phyloP scores from a whole-genome alignment of 2,797 vertebrate species.

The Gobionotothen gibberifrons region DNA sequence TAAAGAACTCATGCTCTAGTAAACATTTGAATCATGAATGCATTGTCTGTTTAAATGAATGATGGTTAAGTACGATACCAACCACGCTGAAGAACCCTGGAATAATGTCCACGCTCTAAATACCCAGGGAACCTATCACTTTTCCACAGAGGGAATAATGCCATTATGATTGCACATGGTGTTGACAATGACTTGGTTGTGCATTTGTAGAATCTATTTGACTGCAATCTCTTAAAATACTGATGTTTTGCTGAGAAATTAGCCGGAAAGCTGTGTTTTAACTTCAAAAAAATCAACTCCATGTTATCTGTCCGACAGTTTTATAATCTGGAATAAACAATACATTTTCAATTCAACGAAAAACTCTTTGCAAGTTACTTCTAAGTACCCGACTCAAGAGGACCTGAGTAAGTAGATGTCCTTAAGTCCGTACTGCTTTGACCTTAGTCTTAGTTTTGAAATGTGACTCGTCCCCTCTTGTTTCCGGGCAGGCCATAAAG shows the following conservation, averaged over 20 bases:
- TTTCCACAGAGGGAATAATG: neutral
- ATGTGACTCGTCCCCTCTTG: neutral
- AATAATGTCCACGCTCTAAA: neutral
- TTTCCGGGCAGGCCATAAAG: constrained; percentile 90
- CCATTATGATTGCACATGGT: neutral
- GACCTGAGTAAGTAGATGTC: neutral
- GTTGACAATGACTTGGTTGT: neutral
- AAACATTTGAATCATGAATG: too few relatives aligned
- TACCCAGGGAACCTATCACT: neutral
- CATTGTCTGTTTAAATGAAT: too few relatives aligned
- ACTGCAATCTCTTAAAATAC: neutral
- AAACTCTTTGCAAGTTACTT: neutral
- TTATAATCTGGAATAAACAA: too few relatives aligned
- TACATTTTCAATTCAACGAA: neutral
- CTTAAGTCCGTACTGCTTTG: neutral
- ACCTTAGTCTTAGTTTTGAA: neutral
- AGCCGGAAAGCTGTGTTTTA: neutral
- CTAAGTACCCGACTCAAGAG: neutral
- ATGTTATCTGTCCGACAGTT: neutral
- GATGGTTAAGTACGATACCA: too few relatives aligned
- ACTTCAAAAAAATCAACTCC: neutral
- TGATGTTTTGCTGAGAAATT: neutral
- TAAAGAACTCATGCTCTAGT: too few relatives aligned
- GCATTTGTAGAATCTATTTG: neutral
- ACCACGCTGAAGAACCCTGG: too few relatives aligned